Evolutionary conservation across 1,140 invertebrate species (phyloP), one percentile per base, ranked within the genome.

Genomic region (Drusus annulatus): DNA sequence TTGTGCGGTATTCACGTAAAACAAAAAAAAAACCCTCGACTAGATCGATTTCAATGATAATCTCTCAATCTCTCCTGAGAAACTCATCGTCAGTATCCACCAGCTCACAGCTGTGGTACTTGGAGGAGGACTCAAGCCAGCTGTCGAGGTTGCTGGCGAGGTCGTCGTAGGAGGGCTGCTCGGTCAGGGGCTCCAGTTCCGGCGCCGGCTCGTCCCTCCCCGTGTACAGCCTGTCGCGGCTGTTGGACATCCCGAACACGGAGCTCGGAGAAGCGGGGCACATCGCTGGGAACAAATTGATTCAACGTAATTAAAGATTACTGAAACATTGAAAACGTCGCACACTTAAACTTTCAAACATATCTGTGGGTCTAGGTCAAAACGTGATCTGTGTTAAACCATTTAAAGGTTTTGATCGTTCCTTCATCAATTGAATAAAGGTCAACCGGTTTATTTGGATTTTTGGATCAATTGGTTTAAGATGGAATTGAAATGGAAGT

Each of bases 71-170:
- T 19, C 56, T 28, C 10, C 28, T 36, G 4, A 90, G 83, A 45
- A 45, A 45, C 86, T 90, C 92, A 63, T 93, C 92, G 71, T 91
- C 92, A 84, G 88, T 89, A 56, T 93, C 92, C 0, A 93, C 93
- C 13, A 93, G 89, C 86, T 94, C 93, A 80, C 93, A 94, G 84
- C 88, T 94, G 85, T 94, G 93, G 84, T 94, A 94, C 85, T 94
- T 94, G 54, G 93, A 94, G 36, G 93, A 94, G 31, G 93, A 93
- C 81, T 94, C 93, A 3, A 93, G 88, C 90, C 93, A 94, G 84
- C 92, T 93, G 83, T 94, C 93, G 1, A 93, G 90, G 25, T 91
- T 92, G 23, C 91, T 90, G 0, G 92, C 91, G 4, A 94, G 85
- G 84, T 94, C 93, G 79, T 94, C 93, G 16, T 88, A 92, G 0